Evolutionary conservation across 2,888 invertebrate species (phyloP).

Genomic region (Cerastis leucographa): DNA sequence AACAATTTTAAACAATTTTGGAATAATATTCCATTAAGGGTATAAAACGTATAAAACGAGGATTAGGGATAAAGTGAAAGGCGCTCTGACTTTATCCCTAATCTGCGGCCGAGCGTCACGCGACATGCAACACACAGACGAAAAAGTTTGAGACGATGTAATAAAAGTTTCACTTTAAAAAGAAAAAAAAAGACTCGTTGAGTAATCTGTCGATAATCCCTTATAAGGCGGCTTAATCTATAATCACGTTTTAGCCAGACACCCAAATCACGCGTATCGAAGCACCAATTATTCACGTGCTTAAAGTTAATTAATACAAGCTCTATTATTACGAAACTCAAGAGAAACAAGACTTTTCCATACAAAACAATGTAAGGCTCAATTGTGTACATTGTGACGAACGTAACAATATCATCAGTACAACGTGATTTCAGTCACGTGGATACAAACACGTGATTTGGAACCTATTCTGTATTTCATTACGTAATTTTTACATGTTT

Average conservation of each 20-base stretch:
- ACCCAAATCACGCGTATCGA: conserved; percentile 22
- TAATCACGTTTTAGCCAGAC: conserved; percentile 16
- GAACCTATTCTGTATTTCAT: conserved; percentile 32
- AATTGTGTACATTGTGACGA: conserved; percentile 45
- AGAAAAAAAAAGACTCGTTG: too few relatives aligned
- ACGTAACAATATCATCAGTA: conserved; percentile 52
- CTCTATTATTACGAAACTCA: conserved; percentile 27
- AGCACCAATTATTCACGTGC: conserved; percentile 38
- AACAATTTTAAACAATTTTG: too few relatives aligned
- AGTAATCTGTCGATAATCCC: background rate
- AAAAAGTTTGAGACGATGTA: too few relatives aligned
- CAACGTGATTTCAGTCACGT: conserved; percentile 67
- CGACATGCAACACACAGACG: too few relatives aligned
- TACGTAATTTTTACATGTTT: conserved; percentile 41
- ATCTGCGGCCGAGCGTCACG: too few relatives aligned
- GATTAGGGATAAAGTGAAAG: too few relatives aligned
- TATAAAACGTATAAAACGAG: too few relatives aligned
- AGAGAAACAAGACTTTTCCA: conserved; percentile 22
- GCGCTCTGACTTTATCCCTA: too few relatives aligned
- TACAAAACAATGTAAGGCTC: conserved; percentile 38
- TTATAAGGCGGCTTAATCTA: background rate
- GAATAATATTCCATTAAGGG: too few relatives aligned
- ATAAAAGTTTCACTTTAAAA: too few relatives aligned
- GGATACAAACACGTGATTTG: conserved; percentile 55
- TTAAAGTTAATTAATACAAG: conserved; percentile 30